Evolutionary conservation across 1,140 invertebrate genomes (phyloP).

Genomic region (Pseudomyrmex dendroicus): DNA sequence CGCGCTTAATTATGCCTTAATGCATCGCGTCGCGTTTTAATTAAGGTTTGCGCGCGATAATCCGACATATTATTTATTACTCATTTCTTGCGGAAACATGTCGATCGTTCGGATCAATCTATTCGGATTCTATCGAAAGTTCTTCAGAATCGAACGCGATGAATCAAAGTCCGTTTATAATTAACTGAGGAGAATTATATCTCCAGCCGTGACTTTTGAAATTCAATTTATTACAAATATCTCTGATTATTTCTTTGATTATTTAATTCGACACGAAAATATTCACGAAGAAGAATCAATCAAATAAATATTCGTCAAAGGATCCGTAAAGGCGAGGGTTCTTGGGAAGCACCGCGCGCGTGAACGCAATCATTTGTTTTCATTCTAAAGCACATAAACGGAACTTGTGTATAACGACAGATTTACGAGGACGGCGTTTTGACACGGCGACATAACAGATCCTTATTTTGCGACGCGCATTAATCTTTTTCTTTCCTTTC

Average conservation of each 20-base stretch:
- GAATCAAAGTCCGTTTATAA: not conserved
- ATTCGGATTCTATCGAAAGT: not conserved
- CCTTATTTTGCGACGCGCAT: conserved; percentile 34
- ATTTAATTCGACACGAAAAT: too few relatives aligned
- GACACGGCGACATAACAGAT: conserved; percentile 39
- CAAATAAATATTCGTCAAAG: not conserved
- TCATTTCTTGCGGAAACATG: conserved; percentile 24
- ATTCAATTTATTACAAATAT: not conserved
- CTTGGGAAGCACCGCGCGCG: not conserved
- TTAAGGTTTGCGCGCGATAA: conserved; percentile 49
- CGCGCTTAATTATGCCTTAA: conserved; percentile 61
- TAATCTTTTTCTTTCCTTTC: conserved; percentile 46
- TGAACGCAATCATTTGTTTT: not conserved
- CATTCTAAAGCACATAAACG: conserved; percentile 2
- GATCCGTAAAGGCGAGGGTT: not conserved
- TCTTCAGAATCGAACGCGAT: not conserved
- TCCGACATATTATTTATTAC: conserved; percentile 33
- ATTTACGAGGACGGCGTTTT: conserved; percentile 58
- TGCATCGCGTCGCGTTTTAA: conserved; percentile 67
- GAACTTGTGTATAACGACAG: conserved; percentile 11
- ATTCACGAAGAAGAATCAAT: not conserved
- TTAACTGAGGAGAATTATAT: not conserved
- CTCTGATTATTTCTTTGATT: too few relatives aligned
- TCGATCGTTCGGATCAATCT: not conserved
- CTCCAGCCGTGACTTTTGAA: not conserved